These are phyloP conservation scores for Menidia beryllina DNA, from an alignment of 2,113 vertebrate genomes.

Conservation along the genomic window DNA sequence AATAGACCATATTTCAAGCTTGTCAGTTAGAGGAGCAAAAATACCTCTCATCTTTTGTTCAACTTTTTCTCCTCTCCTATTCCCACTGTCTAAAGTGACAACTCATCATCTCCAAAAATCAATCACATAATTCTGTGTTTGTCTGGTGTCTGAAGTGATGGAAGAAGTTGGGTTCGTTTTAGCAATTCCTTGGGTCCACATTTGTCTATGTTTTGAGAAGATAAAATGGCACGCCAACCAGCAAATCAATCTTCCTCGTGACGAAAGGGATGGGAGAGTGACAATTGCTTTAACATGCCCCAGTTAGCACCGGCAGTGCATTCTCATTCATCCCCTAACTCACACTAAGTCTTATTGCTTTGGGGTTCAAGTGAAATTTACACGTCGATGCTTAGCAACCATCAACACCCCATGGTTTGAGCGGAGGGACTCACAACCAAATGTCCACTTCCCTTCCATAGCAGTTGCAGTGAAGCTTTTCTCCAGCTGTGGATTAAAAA, in stretches of 20 bases:
- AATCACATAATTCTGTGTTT: conserved; percentile 76
- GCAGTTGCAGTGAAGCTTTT: conserved; percentile 22
- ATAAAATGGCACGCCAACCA: conserved; percentile 59
- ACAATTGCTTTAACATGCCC: conserved; percentile 71
- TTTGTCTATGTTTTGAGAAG: conserved; percentile 66
- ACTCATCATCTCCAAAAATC: conserved; percentile 81
- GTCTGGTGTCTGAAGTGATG: conserved; percentile 59
- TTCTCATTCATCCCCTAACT: conserved; percentile 47
- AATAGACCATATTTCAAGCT: conserved; percentile 95
- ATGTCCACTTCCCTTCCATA: conserved; percentile 23
- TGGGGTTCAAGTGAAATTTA: conserved; percentile 46
- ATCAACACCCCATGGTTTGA: conserved; percentile 8
- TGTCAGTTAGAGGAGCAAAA: conserved; percentile 91
- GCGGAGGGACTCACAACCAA: conserved; percentile 48
- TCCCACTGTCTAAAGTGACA: conserved; percentile 78
- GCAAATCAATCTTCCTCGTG: conserved; percentile 66
- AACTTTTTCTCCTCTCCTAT: conserved; percentile 65
- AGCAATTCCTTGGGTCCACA: conserved; percentile 55
- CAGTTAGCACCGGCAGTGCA: conserved; percentile 60
- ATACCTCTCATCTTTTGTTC: conserved; percentile 78
- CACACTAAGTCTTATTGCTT: not conserved
- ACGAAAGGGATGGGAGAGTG: conserved; percentile 36
- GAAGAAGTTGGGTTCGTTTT: conserved; percentile 65
- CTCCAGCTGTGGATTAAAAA: conserved; percentile 40
- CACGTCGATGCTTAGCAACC: conserved; percentile 32